Conservation (phyloP, 1,140 invertebrate species). For the Papilio polytes region DNA sequence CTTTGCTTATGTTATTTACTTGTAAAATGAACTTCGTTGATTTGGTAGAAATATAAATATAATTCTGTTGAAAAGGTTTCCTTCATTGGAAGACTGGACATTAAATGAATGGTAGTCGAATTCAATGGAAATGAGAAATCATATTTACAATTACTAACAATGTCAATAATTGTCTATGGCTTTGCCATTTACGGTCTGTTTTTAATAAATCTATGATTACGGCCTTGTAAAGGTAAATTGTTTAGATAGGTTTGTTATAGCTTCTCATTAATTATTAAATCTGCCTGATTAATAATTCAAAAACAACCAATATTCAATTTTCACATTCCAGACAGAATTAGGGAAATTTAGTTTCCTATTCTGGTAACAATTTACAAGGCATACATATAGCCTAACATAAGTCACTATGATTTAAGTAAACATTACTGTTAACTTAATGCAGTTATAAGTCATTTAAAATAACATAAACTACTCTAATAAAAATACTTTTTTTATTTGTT, state of each 20-base stretch:
- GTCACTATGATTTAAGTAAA: neutral
- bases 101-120: no score
- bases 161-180: no score
- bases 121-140: no score
- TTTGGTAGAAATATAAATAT: neutral
- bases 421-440: neutral
- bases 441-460: neutral
- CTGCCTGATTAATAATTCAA: neutral
- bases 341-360: neutral
- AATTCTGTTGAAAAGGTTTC: neutral
- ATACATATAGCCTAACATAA: neutral
- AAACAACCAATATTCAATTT: neutral
- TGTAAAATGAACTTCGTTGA: neutral
- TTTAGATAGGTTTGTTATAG: no score
- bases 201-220: no score
- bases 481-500: neutral
- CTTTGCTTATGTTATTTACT: neutral
- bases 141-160: no score
- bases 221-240: no score
- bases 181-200: no score
- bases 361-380: constrained; percentile 24
- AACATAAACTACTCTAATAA: neutral
- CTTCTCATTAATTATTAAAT: no score
- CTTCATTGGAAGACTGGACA: no score
- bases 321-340: neutral